Base-by-base conservation (phyloP, 2,888 invertebrate genomes). In the Leptarthrus brevirostris region DNA sequence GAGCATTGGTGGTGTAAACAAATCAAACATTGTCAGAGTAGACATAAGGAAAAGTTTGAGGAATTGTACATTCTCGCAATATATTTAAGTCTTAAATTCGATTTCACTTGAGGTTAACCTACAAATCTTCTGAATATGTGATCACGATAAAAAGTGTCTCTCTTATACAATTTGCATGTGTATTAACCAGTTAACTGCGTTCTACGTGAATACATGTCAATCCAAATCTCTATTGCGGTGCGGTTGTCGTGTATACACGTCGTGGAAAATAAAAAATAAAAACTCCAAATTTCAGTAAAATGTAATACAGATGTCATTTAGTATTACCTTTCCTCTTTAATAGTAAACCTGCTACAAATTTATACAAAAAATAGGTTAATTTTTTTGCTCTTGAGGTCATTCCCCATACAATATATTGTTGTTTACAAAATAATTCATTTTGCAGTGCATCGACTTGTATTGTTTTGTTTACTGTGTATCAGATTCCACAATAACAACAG, bases 151-250 rank as follows among this genome's bases (percentile, higher is more conserved):
- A n/a, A n/a, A n/a, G n/a, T n/a, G n/a, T n/a, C n/a, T n/a, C n/a
- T n/a, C n/a, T n/a, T n/a, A n/a, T n/a, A n/a, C n/a, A n/a, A n/a
- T n/a, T n/a, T n/a, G n/a, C n/a, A n/a, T n/a, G n/a, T n/a, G n/a
- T n/a, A n/a, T n/a, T n/a, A n/a, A n/a, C n/a, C n/a, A n/a, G n/a
- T n/a, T n/a, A n/a, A n/a, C n/a, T n/a, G n/a, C n/a, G n/a, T n/a
- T n/a, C n/a, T n/a, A n/a, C n/a, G n/a, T n/a, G n/a, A n/a, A n/a
- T n/a, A n/a, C n/a, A n/a, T n/a, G n/a, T 54, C 26, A 34, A 34
- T 58, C 36, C 30, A 34, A 58, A 58, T 12, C 58, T 58, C 14
- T 58, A 58, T 58, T 58, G 3, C 34, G 36, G 16, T 58, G 58
- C 34, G 34, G 34, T 58, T 30, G 58, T 14, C 58, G 54, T 10